phyloP scores from a whole-genome alignment of 2,113 vertebrate species.

The Mesocricetus auratus region DNA sequence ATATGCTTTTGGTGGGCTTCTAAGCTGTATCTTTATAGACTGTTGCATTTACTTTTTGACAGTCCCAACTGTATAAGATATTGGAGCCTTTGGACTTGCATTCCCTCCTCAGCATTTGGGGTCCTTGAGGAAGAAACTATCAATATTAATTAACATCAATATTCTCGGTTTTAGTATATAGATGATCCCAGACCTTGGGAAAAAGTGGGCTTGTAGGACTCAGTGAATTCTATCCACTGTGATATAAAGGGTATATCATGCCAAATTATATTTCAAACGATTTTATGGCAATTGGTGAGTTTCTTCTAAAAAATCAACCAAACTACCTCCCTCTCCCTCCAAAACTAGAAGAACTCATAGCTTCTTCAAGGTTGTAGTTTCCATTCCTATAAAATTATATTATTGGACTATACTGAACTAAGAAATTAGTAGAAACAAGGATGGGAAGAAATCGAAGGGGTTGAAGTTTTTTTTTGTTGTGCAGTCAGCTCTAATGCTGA shows the following conservation, averaged over 20 bases:
- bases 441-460: not conserved
- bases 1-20: not conserved
- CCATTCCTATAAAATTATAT: not conserved
- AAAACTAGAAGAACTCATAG: not conserved
- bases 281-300: not conserved
- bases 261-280: not conserved
- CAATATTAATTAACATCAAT: not conserved
- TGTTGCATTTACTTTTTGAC: not conserved
- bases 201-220: not conserved
- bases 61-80: not conserved
- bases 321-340: no score
- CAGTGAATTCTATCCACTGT: not conserved
- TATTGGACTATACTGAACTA: not conserved
- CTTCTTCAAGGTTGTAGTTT: not conserved
- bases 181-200: rapidly evolving
- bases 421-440: not conserved
- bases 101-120: not conserved
- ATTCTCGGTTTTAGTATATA: not conserved
- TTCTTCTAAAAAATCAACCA: not conserved
- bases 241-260: not conserved
- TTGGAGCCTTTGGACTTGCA: not conserved
- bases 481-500: not conserved
- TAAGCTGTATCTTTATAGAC: not conserved
- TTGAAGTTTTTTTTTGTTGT: not conserved
- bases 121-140: not conserved